phyloP scores from a whole-genome alignment of 2,797 vertebrate species.

The Pelobates cultripes region DNA sequence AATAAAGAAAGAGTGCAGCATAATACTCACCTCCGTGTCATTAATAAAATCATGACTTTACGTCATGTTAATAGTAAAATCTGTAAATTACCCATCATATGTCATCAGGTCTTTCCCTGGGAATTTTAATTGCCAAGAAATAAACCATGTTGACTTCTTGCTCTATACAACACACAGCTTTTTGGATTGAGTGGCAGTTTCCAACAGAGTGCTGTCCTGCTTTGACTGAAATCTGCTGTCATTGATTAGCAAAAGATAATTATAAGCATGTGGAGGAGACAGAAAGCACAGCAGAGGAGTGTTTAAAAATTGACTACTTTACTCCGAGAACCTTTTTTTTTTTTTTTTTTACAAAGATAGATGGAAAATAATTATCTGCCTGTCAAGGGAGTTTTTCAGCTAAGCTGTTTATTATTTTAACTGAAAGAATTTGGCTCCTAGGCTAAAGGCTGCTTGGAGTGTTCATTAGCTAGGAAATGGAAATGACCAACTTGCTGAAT shows the following conservation, averaged over 20 bases:
- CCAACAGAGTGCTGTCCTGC: background rate
- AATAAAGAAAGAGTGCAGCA: too few species aligned
- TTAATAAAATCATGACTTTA: too few species aligned
- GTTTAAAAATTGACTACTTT: background rate
- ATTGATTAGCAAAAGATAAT: background rate
- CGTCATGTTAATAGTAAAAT: too few species aligned
- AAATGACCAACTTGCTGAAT: background rate
- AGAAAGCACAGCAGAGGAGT: constrained; percentile 9
- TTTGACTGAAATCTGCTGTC: background rate
- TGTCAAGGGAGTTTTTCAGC: constrained; percentile 61
- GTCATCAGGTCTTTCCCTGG: too few species aligned
- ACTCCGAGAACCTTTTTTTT: constrained; percentile 4
- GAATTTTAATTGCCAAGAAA: background rate
- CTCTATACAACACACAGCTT: background rate
- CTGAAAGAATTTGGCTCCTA: constrained; percentile 70
- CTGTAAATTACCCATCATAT: too few species aligned
- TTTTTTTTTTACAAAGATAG: constrained; percentile 38
- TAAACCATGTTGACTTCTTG: background rate
- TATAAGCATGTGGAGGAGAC: constrained; percentile 12
- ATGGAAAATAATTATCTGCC: constrained; percentile 61
- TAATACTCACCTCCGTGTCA: too few species aligned
- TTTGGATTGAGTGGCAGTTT: background rate
- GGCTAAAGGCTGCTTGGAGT: constrained; percentile 64
- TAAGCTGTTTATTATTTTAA: constrained; percentile 75
- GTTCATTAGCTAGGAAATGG: constrained; percentile 24